Conservation (phyloP, 2,113 vertebrate genomes). For the Naja naja region DNA sequence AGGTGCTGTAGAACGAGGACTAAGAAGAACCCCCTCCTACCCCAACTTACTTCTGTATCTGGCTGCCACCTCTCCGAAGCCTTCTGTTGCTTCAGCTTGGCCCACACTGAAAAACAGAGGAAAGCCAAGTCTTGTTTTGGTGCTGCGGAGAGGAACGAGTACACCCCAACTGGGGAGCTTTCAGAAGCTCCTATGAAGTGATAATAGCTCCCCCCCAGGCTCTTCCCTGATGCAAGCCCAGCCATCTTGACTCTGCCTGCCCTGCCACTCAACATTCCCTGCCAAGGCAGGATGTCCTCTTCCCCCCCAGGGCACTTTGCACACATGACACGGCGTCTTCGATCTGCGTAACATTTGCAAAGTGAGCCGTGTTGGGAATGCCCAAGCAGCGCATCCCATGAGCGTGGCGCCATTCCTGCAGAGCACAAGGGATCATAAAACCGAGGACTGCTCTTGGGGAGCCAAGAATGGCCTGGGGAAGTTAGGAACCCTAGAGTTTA, state of each 20-base stretch:
- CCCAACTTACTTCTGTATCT: conserved; percentile 88
- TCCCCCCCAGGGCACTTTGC: not conserved
- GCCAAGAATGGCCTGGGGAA: not conserved
- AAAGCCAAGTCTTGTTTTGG: too few species aligned
- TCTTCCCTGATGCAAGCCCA: not conserved
- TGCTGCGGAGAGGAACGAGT: too few species aligned
- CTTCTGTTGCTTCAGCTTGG: conserved; percentile 96
- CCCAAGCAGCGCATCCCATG: conserved; percentile 97
- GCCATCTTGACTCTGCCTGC: not conserved
- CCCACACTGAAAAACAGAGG: conserved; percentile 81
- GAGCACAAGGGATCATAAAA: not conserved
- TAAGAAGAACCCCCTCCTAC: too few species aligned
- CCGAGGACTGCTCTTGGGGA: not conserved
- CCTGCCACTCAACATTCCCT: not conserved
- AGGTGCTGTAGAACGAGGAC: not conserved
- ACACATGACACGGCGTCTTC: conserved; percentile 93
- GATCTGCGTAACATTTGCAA: conserved; percentile 97
- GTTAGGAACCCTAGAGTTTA: not conserved
- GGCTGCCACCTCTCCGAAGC: conserved; percentile 96
- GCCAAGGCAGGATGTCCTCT: not conserved
- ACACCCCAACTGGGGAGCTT: too few species aligned
- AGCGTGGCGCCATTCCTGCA: conserved; percentile 94
- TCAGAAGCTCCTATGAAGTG: not conserved
- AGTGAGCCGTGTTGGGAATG: conserved; percentile 96
- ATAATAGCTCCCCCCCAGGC: not conserved